Evolutionary conservation across 2,888 invertebrate genomes (phyloP), one percentile per base, ranked within the genome.

Genomic region (Spicauda simplicius): DNA sequence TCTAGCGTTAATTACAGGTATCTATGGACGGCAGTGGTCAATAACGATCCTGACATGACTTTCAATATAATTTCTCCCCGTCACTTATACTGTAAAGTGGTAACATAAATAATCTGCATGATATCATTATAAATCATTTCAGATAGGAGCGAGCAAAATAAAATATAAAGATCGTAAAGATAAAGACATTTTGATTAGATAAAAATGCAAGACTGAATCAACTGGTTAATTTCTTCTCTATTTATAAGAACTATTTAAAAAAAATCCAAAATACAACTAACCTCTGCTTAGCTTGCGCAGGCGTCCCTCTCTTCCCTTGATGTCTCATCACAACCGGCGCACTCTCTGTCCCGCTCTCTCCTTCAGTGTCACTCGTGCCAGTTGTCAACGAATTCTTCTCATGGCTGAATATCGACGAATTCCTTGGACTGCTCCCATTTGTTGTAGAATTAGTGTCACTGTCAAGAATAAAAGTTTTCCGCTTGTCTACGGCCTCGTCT

Each of bases 381-480:
- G 87, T 85, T 0, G 86, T 86, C 66, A 88, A 66, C 0, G 86
- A 86, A 12, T 76, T 74, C 72, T 85, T 89, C 73, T 91, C 91
- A 56, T 91, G 91, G 50, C 91, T 91, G 73, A 90, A 93, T 68
- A 91, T 88, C 0, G 92, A 91, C 1, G 93, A 92, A 64, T 90
- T 93, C 70, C 93, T 78, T 0, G 93, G 92, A 75, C 92, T 91
- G 66, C 91, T 91, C 0, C 92, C 93, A 66, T 92, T 93, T 0
- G 93, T 93, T 0, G 93, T 93, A 0, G 93, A 93, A 70, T 89
- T 90, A 0, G 92, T 91, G 64, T 93, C 93, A 57, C 90, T 90
- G 75, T 93, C 93, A 2, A 93, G 76, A n/a, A 93, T 87, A 68
- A 92, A 93, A 0, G 93, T 93, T 71, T 86, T 88, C 61, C 93